Conservation (phyloP, 37 sponge, comb jelly and placozoan species). For the Mnemiopsis leidyi region DNA sequence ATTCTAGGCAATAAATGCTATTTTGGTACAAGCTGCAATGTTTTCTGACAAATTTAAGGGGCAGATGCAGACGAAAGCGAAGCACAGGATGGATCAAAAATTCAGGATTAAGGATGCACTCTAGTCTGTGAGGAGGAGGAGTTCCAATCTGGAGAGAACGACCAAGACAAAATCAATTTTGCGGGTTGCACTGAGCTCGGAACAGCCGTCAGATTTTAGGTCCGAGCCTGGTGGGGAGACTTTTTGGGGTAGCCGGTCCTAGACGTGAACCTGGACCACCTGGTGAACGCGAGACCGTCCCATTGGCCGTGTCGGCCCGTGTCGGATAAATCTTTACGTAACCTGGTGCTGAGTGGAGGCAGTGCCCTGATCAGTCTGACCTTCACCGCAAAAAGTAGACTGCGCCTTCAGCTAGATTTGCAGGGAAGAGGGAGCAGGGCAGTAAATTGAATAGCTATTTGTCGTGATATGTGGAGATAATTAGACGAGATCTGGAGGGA, state of each 20-base stretch:
- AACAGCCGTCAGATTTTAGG: background rate
- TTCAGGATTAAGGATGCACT: too few relatives aligned
- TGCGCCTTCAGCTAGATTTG: background rate
- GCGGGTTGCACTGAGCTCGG: background rate
- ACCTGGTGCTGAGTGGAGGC: too few relatives aligned
- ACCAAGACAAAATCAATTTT: background rate
- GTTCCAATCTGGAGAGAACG: too few relatives aligned
- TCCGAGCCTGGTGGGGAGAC: background rate
- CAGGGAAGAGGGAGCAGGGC: background rate
- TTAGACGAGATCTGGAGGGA: too few relatives aligned
- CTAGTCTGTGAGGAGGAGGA: too few relatives aligned
- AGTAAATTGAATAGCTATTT: background rate
- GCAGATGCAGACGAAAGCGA: background rate
- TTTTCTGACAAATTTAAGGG: background rate
- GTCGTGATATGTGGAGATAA: too few relatives aligned
- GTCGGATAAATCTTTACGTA: background rate
- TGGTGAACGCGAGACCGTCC: background rate
- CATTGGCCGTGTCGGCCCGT: background rate
- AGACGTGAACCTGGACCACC: background rate
- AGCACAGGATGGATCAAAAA: background rate
- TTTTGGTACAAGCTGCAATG: background rate
- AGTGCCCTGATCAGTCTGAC: too few relatives aligned
- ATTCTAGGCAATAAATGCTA: background rate
- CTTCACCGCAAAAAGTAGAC: background rate
- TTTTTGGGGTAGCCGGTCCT: too few relatives aligned